Percentiles rank a stretch among this genome's conserved stretches.
phyloP scores from a whole-genome alignment of 2,888 invertebrate genomes.

The Bruchidius siliquastri region DNA sequence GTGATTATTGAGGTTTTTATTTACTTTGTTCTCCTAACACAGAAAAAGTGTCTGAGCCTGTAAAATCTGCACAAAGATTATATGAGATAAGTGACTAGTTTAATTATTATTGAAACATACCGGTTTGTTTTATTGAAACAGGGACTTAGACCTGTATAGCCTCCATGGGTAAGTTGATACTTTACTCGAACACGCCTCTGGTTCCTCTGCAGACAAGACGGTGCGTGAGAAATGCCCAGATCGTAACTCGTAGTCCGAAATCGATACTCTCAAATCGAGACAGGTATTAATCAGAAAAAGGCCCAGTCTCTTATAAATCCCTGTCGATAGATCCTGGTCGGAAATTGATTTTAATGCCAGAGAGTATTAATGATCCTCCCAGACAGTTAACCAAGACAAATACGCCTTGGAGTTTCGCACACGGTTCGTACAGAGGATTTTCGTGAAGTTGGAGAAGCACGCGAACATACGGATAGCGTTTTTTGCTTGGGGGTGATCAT shows the following conservation, averaged over 20 bases:
- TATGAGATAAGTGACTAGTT: no score
- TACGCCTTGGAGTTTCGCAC: neutral
- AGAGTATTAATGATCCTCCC: neutral
- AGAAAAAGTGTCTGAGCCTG: no score
- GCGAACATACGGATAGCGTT: neutral
- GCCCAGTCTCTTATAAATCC: neutral
- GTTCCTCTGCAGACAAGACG: neutral
- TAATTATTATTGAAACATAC: no score
- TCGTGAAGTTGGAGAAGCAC: neutral
- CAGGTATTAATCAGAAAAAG: constrained; percentile 16
- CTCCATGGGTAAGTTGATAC: no score
- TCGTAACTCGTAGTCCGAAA: constrained; percentile 6
- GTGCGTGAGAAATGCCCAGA: neutral
- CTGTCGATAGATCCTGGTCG: neutral
- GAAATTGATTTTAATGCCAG: neutral
- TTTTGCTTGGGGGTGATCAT: neutral
- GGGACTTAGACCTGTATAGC: no score
- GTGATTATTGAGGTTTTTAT: no score
- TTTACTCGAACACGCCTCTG: neutral
- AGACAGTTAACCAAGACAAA: neutral
- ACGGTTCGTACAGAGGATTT: neutral
- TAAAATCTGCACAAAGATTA: no score
- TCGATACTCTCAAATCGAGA: constrained; percentile 23
- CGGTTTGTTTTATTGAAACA: no score
- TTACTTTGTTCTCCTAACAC: no score